These are phyloP conservation scores for Cyanistes caeruleus DNA, from an alignment of 2,113 vertebrate species.

Conservation along the genomic window DNA sequence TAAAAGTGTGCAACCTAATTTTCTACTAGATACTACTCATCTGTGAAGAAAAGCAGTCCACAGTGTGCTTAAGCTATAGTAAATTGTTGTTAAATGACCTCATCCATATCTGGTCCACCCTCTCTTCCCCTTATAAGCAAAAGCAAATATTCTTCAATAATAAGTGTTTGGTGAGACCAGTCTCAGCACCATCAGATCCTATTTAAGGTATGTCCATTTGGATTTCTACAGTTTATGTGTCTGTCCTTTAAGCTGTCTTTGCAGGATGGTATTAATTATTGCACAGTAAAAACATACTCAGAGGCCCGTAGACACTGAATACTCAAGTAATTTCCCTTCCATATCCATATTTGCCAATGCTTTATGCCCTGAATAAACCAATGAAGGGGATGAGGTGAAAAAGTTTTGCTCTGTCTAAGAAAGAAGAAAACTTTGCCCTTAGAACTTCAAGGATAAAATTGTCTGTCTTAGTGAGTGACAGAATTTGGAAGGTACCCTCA, in stretches of 20 bases:
- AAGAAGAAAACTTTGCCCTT: not conserved
- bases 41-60: not conserved
- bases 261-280: not conserved
- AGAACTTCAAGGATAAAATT: not conserved
- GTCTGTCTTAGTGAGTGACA: not conserved
- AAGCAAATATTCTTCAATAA: not conserved
- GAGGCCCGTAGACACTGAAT: not conserved
- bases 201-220: not conserved
- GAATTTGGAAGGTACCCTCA: not conserved
- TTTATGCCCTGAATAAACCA: constrained; percentile 2
- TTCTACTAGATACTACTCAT: not conserved
- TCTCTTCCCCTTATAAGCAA: not conserved
- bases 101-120: not conserved
- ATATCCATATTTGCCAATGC: not conserved
- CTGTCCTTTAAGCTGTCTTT: constrained; percentile 5
- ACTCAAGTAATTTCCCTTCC: not conserved
- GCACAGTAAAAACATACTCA: not conserved
- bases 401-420: not conserved
- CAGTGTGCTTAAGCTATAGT: not conserved
- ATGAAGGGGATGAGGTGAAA: not conserved
- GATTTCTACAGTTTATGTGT: not conserved
- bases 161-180: not conserved
- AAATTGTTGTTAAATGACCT: not conserved
- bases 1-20: not conserved
- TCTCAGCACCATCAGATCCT: not conserved